Base-by-base conservation (phyloP, 2,113 vertebrate species). In the Sialia sialis region DNA sequence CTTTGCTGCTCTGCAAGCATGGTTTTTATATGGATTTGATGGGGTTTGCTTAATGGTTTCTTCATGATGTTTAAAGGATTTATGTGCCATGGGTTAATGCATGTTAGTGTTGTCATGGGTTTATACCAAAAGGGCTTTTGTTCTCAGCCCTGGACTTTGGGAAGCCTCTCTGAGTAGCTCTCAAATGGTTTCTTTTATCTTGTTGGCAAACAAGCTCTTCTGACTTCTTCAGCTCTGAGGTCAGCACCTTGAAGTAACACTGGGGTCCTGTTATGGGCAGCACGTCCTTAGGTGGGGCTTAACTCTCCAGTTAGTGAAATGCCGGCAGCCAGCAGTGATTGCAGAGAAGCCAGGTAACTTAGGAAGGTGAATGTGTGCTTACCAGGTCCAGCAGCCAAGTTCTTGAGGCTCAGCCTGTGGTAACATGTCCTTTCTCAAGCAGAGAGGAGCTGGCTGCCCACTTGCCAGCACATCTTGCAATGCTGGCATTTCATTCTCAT, bases 181-280 rank as follows among this genome's bases (percentile, higher is more conserved):
- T 62, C 58, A 56, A 69, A 51, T n/a, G 32, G 18, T 63, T 34
- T 78, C 77, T 51, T 30, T 14, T 29, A 46, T 48, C 36, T 52
- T 1, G 0, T n/a, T 67, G 36, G 52, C 48, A 48, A 82, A 68
- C 48, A 36, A 78, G 52, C 22, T 78, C 27, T 78, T 87, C 69
- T 75, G 51, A 27, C 13, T 48, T 48, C 68, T 70, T 55, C 73
- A 67, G n/a, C 23, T 54, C 55, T 72, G 43, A 48, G 48, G 36
- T 84, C 34, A 70, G 51, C 59, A n/a, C 60, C 48, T 55, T 48
- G 5, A 0, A 0, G 1, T 55, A 19, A 54, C 0, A 0, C 22
- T 2, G 5, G 29, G 43, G 29, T 68, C n/a, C 27, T 39, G 56
- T 43, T n/a, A 4, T 9, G 30, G n/a, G 23, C 62, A 90, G 39